Conservation (phyloP, 1,140 invertebrate genomes). For the Probaryconus sp. region DNA sequence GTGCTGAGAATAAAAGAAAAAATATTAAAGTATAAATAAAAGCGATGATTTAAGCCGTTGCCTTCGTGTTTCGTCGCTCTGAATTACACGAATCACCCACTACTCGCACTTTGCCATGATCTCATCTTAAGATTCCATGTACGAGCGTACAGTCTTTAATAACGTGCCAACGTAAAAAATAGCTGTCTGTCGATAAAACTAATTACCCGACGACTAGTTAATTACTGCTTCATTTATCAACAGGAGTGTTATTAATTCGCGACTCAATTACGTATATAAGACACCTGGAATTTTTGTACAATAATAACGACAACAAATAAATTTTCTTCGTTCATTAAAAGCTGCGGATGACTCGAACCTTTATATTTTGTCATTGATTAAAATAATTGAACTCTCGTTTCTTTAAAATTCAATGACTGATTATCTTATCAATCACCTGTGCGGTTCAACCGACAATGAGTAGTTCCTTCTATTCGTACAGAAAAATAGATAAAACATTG, state of each 20-base stretch:
- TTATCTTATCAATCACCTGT: no score
- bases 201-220: conserved; percentile 2
- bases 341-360: no score
- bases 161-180: conserved; percentile 16
- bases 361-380: no score
- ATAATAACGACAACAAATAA: no score
- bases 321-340: no score
- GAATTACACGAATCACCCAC: conserved; percentile 41
- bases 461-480: no score
- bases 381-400: no score
- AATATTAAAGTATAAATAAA: conserved; percentile 44
- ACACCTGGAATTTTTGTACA: no score
- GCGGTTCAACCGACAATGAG: no score
- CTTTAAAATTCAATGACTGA: no score
- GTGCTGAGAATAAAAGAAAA: not conserved
- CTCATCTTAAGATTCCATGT: conserved; percentile 69
- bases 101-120: conserved; percentile 67
- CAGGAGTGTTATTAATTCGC: not conserved
- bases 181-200: conserved; percentile 3
- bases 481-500: no score
- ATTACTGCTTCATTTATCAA: not conserved
- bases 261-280: no score
- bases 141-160: conserved; percentile 49
- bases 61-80: conserved; percentile 28
- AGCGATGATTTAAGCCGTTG: conserved; percentile 44